These are phyloP conservation scores for Parelbella ahira DNA, from an alignment of 2,888 invertebrate genomes.

Conservation along the genomic window DNA sequence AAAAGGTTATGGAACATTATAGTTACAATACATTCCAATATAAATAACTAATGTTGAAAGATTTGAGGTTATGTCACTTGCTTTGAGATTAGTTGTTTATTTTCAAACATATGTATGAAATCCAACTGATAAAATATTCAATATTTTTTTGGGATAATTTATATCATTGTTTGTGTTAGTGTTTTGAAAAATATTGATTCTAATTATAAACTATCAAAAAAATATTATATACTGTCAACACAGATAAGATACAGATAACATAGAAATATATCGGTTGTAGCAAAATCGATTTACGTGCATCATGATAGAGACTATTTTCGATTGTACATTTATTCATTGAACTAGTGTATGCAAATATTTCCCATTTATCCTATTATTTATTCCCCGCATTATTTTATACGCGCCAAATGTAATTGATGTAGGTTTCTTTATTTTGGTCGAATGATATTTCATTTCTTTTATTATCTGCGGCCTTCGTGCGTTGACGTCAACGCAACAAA, in stretches of 20 bases:
- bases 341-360: constrained; percentile 10
- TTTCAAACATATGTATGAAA: too few relatives aligned
- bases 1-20: too few relatives aligned
- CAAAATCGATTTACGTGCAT: not conserved
- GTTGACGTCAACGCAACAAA: constrained; percentile 33
- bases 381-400: constrained; percentile 15
- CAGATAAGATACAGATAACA: constrained; percentile 1
- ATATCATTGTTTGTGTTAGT: too few relatives aligned
- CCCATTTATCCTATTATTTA: constrained; percentile 14
- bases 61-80: too few relatives aligned
- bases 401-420: constrained; percentile 26
- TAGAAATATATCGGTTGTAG: not conserved
- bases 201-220: not conserved
- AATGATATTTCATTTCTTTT: constrained; percentile 32
- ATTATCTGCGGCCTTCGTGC: constrained; percentile 34
- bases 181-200: not conserved
- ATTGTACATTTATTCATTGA: not conserved
- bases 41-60: too few relatives aligned
- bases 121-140: too few relatives aligned
- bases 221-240: not conserved
- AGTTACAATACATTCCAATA: too few relatives aligned
- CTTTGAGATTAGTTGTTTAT: too few relatives aligned
- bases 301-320: not conserved
- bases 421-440: constrained; percentile 24
- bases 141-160: too few relatives aligned